Evolutionary conservation across 2,888 invertebrate species (phyloP), one percentile per base, ranked within the genome.

Genomic region (Pollenia angustigena): DNA sequence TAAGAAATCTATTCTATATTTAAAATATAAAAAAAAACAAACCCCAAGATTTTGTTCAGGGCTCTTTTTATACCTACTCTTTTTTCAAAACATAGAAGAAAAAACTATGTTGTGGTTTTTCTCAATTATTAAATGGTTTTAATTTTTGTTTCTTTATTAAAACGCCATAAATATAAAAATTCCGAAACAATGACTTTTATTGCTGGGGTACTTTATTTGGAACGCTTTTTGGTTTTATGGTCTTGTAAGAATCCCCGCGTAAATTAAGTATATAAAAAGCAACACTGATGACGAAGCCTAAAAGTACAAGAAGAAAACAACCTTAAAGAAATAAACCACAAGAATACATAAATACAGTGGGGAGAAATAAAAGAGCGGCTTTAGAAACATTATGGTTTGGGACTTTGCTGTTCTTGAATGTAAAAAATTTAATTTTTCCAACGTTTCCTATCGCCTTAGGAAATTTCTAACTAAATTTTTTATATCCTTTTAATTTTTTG

Each of bases 101-200:
- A 72, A 78, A n/a, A n/a, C n/a, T 75, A 54, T 83, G 79, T 86
- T 86, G 86, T 80, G 86, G 86, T 83, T 85, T 23, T 23, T 23
- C 23, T 23, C 23, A 23, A 23, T 23, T 64, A 42, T 64, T 23
- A 52, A 64, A n/a, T 32, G 66, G 18, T 52, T 42, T 16, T 40
- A 50, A 44, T 60, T 16, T 14, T 48, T 50, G 32, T 74, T 74
- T 66, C 32, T 86, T 76, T 60, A 72, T 81, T 76, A 42, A 71
- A 82, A 81, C 66, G 23, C 62, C 69, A 76, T 81, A 86, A 83
- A 83, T 80, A 80, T 72, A 76, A 80, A 64, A 82, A 72, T 64
- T 48, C 18, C 64, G 32, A 32, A 72, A 66, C 44, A 75, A 64
- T 76, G 74, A 80, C 66, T 81, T 84, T 87, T 84, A 83, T 72